Percentiles rank a stretch among this genome's conserved stretches.
Evolutionary conservation across 2,888 invertebrate species (phyloP).

Genomic region (Drosophila infuscata): DNA sequence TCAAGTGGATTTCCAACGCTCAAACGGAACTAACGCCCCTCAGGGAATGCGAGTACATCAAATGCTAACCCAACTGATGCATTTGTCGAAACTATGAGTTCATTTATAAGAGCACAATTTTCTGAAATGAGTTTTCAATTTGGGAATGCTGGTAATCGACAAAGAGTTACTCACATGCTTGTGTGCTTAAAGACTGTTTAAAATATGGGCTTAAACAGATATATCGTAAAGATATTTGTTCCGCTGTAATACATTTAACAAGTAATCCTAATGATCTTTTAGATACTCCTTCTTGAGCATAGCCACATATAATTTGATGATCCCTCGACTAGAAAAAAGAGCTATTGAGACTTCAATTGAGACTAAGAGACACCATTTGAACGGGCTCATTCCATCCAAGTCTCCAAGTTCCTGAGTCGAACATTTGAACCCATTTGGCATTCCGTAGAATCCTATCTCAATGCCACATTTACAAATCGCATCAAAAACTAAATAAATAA

Average conservation of each 20-base stretch:
- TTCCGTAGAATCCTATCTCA: background rate
- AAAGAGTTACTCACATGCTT: background rate
- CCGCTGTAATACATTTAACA: accelerated
- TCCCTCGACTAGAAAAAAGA: background rate
- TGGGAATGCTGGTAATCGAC: background rate
- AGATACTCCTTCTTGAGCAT: background rate
- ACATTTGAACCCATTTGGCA: background rate
- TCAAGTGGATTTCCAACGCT: slow-evolving; percentile 26
- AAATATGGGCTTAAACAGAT: background rate
- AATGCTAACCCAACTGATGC: background rate
- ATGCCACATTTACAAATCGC: background rate
- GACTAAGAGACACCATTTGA: background rate
- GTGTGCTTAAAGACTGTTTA: background rate
- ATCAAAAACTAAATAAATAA: background rate
- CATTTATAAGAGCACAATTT: background rate
- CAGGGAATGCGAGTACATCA: slow-evolving; percentile 25
- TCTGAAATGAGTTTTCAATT: background rate
- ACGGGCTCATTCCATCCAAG: background rate
- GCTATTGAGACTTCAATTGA: background rate
- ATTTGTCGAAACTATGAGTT: background rate
- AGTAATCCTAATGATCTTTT: background rate
- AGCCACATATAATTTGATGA: background rate
- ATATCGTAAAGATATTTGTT: background rate
- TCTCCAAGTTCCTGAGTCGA: background rate
- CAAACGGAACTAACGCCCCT: slow-evolving; percentile 18